Evolutionary conservation across 2,797 vertebrate species (phyloP), one percentile per base, ranked within the genome.

Genomic region (Liparis tanakae): DNA sequence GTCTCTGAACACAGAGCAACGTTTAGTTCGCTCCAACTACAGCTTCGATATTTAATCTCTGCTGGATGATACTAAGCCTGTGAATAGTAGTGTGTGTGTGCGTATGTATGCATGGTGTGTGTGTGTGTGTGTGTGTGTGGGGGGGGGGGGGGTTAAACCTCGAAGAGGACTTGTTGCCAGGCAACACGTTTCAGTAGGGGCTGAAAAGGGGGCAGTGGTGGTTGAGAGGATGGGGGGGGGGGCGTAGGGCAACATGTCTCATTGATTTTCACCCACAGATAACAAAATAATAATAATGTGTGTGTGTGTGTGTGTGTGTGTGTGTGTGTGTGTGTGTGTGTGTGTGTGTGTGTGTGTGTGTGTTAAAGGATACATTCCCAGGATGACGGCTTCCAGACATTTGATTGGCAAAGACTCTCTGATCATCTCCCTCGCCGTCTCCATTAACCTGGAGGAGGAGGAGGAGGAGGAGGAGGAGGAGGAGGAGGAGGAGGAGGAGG

Each of bases 301-400:
- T 54, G 22, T 30, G 51, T 30, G 51, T 54, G 22, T 30, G 51
- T 54, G 51, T 54, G 51, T 54, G 51, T 15, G 48, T 53, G 17
- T 39, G 54, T 54, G 22, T 30, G 51, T 30, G 51, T 54, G 22
- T 30, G 51, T 54, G 51, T 54, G 51, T 54, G 51, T 15, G 48
- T 53, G 20, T 62, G 56, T 58, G 65, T 63, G 39, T 60, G 20
- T 39, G 54, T 58, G 56, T 37, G 44, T 41, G 2, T 53, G 41
- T 51, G 61, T 0, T 36, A 67, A 95, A 99, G 96, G 98, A 99
- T 99, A 99, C 98, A 99, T 96, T 91, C 97, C 97, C 91, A 99
- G 89, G 92, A 99, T 98, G 89, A 99, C 98, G 8, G 98, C 98
- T 92, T 99, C 98, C 51, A 99, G 97, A 90, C 98, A 99, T 96